Base-by-base conservation (phyloP, 2,797 vertebrate species). In the Falco concolor region DNA sequence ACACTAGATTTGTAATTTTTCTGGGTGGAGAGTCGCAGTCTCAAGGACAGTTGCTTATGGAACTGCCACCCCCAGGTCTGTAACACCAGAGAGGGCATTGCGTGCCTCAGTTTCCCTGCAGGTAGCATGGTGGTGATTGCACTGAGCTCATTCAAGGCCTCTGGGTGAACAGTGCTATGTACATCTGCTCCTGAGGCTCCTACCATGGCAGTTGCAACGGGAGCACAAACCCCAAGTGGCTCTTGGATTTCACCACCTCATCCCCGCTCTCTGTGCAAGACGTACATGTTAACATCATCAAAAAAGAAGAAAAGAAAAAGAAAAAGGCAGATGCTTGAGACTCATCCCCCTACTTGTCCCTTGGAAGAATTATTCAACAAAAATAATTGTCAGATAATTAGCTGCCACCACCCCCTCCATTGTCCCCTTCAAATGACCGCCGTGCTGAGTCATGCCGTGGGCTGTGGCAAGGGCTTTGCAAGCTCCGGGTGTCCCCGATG, bases 361-460 rank as follows among this genome's bases (percentile, higher is more conserved):
- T 89, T 72, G 57, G 45, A 94, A 87, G 27, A 74, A 52, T 61
- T 89, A 82, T 82, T 86, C 63, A 94, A 74, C 67, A 95, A 87
- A 90, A 95, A 93, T 88, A 90, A 94, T 86, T 87, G 92, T 65
- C 34, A 77, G 38, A 83, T 89, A 93, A 95, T 93, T 75, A 89
- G 60, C 70, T 90, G 74, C 81, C n/a, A n/a, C 67, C 78, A 14
- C 75, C 84, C 69, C 34, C 15, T 83, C 69, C 57, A 88, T 76
- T 92, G 89, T 95, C 82, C 89, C 68, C 90, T 75, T 69, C 42
- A 28, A 40, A 42, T 91, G 60, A 15, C 36, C 6, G 28, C 81
- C 11, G 24, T 60, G 74, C 90, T 93, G 94, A 92, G 87, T 95
- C 94, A 95, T 0, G 3, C 68, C 88, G 87, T 30, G 56, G 74